Evolutionary conservation across 2,797 vertebrate species (phyloP), one percentile per base, ranked within the genome.

Genomic region (Myoxocephalus aenaeus): DNA sequence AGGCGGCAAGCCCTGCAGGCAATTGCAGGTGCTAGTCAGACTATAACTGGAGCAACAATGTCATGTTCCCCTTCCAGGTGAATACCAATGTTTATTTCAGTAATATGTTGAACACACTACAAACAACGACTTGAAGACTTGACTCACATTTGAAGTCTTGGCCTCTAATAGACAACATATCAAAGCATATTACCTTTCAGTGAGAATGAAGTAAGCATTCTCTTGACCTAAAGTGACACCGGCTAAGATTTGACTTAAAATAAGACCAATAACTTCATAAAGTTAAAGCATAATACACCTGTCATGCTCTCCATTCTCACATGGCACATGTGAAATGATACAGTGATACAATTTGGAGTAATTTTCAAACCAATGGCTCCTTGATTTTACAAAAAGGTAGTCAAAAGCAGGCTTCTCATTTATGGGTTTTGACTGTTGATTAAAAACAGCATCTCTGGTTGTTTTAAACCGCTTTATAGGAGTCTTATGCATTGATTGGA

Each of bases 1-100:
- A 88, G 74, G 67, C 80, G 63, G 82, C 69, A 13, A 10, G 70
- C 78, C 86, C 84, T 61, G 77, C 78, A 82, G 87, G 80, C 80
- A 85, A 80, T 79, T 70, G 81, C 77, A 84, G 80, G 81, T 87
- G 84, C 67, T 73, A 77, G 84, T 81, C 51, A 70, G 82, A 87
- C 79, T 85, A 78, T 77, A 81, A 90, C 89, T 83, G 77, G 66
- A 85, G 70, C 18, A 2, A 65, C 73, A 48, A 71, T 86, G 71
- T 76, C 77, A 80, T 82, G 74, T 76, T 85, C 70, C 73, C 70
- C 77, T 65, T 84, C 50, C 80, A 75, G 80, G 70, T 73, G 81
- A 87, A 89, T 86, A 78, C 73, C 75, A 80, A 73, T 81, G 72
- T 68, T 66, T 82, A 58, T 82, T 76, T 74, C 54, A 75, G 46